Evolutionary conservation across 2,113 vertebrate species (phyloP).

Genomic region (Pseudolaguvia tuberculata): DNA sequence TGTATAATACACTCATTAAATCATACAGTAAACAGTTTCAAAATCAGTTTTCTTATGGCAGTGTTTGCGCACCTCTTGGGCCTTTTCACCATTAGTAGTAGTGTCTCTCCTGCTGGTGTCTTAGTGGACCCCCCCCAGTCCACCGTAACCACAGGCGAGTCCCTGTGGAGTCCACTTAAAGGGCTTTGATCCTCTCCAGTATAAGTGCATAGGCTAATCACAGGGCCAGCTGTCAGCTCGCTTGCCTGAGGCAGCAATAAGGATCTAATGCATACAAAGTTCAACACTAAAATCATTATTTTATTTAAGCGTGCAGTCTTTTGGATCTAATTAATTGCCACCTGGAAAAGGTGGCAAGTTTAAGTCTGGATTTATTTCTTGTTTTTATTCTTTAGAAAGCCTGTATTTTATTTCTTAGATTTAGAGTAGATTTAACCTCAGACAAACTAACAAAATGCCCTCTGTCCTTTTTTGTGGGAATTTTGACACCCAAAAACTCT

Average conservation of each 20-base stretch:
- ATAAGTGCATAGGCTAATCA: conserved; percentile 62
- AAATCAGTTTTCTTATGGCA: background rate
- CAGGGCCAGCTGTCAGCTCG: conserved; percentile 70
- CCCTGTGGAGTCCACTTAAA: conserved; percentile 59
- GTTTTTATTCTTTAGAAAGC: background rate
- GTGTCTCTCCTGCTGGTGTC: background rate
- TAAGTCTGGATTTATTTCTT: background rate
- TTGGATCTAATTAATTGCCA: too few species aligned
- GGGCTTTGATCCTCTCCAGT: conserved; percentile 62
- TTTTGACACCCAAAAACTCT: too few species aligned
- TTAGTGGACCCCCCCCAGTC: conserved; percentile 7
- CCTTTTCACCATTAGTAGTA: background rate
- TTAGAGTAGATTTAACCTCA: background rate
- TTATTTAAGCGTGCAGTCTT: background rate
- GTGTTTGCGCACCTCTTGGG: background rate
- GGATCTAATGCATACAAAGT: conserved; percentile 31
- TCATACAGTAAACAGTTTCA: background rate
- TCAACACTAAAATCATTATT: background rate
- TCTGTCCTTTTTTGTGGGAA: too few species aligned
- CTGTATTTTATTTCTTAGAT: too few species aligned
- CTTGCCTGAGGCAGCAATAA: conserved; percentile 37
- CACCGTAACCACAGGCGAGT: conserved; percentile 41
- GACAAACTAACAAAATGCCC: background rate
- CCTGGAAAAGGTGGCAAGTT: too few species aligned
- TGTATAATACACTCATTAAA: background rate